phyloP scores from a whole-genome alignment of 1,140 invertebrate genomes.

The Protaetia brevitarsis region DNA sequence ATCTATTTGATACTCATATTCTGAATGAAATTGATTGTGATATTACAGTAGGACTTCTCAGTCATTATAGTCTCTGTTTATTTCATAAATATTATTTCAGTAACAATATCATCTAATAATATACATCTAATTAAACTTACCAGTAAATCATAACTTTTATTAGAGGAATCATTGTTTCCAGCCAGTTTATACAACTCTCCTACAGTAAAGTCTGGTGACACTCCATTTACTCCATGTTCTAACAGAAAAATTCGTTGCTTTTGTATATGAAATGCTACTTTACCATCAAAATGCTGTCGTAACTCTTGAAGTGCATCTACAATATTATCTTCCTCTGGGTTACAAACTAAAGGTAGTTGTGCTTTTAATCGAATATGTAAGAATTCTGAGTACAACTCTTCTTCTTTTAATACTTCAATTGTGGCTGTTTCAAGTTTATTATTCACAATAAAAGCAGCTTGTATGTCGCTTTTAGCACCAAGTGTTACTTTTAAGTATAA shows the following conservation, averaged over 20 bases:
- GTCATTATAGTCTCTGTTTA: too few relatives aligned
- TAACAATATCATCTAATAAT: too few relatives aligned
- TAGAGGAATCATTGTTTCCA: constrained; percentile 41
- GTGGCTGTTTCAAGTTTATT: constrained; percentile 63
- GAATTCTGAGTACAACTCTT: constrained; percentile 64
- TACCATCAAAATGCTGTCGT: constrained; percentile 59
- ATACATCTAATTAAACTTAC: too few relatives aligned
- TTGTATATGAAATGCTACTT: constrained; percentile 62
- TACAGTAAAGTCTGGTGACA: constrained; percentile 53
- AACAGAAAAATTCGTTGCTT: constrained; percentile 59
- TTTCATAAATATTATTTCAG: too few relatives aligned
- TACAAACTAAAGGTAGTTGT: constrained; percentile 54
- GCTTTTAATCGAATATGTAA: constrained; percentile 61
- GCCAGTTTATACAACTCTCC: constrained; percentile 55
- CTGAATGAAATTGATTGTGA: too few relatives aligned
- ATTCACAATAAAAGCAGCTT: constrained; percentile 66
- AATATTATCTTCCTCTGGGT: constrained; percentile 54
- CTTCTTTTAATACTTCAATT: constrained; percentile 59
- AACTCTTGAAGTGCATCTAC: constrained; percentile 50
- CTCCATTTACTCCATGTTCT: constrained; percentile 54
- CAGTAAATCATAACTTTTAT: constrained; percentile 49
- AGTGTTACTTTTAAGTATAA: constrained; percentile 57
- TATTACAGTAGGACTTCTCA: too few relatives aligned
- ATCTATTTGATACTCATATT: too few relatives aligned
- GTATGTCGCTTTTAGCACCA: constrained; percentile 51